Evolutionary conservation across 2,888 invertebrate genomes (phyloP), one percentile per base, ranked within the genome.

Genomic region (Aplocera efformata): DNA sequence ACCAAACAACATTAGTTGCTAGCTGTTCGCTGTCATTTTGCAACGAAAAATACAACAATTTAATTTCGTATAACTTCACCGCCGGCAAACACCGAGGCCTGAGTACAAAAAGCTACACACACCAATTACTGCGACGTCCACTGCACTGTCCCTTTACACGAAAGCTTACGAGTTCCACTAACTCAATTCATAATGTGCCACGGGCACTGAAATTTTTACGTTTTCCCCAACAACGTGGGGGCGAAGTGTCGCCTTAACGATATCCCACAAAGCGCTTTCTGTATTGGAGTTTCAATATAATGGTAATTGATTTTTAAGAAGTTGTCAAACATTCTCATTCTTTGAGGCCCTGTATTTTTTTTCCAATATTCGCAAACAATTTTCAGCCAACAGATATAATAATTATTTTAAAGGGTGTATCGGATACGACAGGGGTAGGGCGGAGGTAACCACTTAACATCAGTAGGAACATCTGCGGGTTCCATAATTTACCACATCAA

Each of bases 31-130:
- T 64, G 72, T 75, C 66, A 74, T 82, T 82, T 76, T 71, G 75
- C 71, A 73, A 72, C 69, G 67, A 81, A 84, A 85, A 85, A 84
- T 80, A 80, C 76, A 80, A 80, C 79, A 84, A 83, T 83, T 84
- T 85, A 82, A 86, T 86, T 86, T 83, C 70, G 79, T 72, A 76
- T 69, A 83, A 84, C 79, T 81, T 80, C 69, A 76, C 79, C 78
- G 67, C 72, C 53, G 67, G 68, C 73, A 75, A 77, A 80, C 77
- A 78, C 68, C 69, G 65, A 78, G 76, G 67, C 61, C 64, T 59
- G 66, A 65, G 67, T 66, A 73, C 75, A 77, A 78, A 82, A 82
- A 79, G 75, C 77, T 78, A 84, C 82, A 83, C 73, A 82, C 76
- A 79, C 81, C 82, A 84, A 84, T 84, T 85, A 83, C 68, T 47